A percentile compares a stretch with the other conserved stretches of the same genome.
phyloP scores from a whole-genome alignment of 2,797 vertebrate species.

The Mionectes olivaceus region DNA sequence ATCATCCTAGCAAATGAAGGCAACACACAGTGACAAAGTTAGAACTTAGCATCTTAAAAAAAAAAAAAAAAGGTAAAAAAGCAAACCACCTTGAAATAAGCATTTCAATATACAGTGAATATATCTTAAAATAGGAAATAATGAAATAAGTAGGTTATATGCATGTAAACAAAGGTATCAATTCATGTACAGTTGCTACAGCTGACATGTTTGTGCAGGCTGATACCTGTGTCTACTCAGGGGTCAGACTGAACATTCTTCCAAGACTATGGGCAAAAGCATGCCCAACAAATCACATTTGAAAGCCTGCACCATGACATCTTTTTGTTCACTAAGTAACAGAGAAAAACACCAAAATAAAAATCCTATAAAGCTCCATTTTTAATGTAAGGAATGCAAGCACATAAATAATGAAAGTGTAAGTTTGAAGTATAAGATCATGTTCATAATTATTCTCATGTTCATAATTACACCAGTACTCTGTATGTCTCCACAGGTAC shows the following conservation, averaged over 20 bases:
- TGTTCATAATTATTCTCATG: not conserved
- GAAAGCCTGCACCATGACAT: not conserved
- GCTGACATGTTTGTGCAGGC: not conserved
- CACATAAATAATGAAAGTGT: not conserved
- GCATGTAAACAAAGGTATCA: not conserved
- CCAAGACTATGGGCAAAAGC: not conserved
- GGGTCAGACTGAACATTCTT: not conserved
- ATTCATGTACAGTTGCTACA: not conserved
- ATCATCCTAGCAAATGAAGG: constrained; percentile 81
- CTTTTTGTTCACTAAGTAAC: not conserved
- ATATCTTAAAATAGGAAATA: not conserved
- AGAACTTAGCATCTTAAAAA: not conserved
- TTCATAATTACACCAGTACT: not conserved
- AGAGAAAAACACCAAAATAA: not conserved
- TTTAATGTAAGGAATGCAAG: not conserved
- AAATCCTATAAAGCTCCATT: not conserved
- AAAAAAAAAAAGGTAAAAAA: rapidly evolving
- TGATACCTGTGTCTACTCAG: not conserved
- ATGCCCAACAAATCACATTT: not conserved
- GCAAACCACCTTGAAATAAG: not conserved
- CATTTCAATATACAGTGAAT: not conserved
- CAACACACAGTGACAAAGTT: not conserved
- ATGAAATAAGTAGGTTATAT: not conserved
- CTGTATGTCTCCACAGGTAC: not conserved
- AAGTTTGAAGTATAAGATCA: not conserved